Conservation (phyloP, 2,113 vertebrate genomes). For the Oreocharis arfaki region DNA sequence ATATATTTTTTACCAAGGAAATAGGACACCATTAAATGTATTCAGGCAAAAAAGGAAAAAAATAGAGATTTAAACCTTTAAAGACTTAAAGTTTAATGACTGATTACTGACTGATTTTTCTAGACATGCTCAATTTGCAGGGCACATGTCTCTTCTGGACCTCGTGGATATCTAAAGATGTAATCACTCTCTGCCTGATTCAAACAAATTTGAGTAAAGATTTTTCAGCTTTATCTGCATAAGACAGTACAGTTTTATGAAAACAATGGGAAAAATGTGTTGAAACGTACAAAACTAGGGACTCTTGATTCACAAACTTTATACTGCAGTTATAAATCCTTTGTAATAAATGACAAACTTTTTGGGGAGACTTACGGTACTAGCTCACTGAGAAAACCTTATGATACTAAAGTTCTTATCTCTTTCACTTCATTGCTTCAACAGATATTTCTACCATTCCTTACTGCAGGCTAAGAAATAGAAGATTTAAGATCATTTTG, state of each 20-base stretch:
- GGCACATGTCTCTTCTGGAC: background rate
- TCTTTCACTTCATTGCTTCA: background rate
- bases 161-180: background rate
- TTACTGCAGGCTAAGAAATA: background rate
- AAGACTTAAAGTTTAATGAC: background rate
- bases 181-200: background rate
- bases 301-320: background rate
- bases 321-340: background rate
- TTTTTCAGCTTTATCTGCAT: background rate
- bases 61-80: background rate
- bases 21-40: background rate
- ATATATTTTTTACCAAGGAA: background rate
- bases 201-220: background rate
- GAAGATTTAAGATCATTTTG: background rate
- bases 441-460: background rate
- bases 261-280: background rate
- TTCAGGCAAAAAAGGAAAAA: background rate
- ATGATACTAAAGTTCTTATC: background rate
- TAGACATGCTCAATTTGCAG: background rate
- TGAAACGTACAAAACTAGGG: background rate
- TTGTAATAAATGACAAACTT: background rate
- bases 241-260: background rate
- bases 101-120: background rate
- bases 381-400: constrained; percentile 29
- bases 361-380: background rate